These are phyloP conservation scores for Thyatira batis DNA, from an alignment of 2,888 invertebrate species.

Conservation along the genomic window DNA sequence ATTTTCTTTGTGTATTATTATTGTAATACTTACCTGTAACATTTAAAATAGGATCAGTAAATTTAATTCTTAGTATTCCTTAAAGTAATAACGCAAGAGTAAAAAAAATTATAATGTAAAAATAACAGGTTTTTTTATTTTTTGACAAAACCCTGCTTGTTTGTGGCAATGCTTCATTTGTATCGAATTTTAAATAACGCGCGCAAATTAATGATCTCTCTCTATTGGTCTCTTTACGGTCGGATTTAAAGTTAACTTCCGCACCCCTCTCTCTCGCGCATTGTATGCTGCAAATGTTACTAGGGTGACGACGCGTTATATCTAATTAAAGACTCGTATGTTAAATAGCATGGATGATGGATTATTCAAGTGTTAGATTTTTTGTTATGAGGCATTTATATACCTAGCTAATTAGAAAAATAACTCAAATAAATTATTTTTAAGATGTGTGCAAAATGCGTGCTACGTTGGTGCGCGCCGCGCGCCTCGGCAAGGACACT, in stretches of 20 bases:
- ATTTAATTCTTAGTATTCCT: too few relatives aligned
- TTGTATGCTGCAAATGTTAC: background rate
- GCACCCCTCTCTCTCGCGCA: background rate
- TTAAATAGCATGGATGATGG: too few relatives aligned
- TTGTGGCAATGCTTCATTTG: too few relatives aligned
- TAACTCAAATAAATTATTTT: conserved; percentile 14
- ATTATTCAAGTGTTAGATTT: background rate
- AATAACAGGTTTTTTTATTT: too few relatives aligned
- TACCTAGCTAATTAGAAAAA: background rate
- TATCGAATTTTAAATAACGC: background rate
- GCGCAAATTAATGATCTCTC: background rate
- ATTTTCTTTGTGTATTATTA: background rate
- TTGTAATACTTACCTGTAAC: too few relatives aligned
- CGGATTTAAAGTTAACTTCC: background rate
- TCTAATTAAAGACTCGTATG: background rate
- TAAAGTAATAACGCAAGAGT: too few relatives aligned
- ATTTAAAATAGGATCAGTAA: too few relatives aligned
- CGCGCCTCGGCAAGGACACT: conserved; percentile 65
- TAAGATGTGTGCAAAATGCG: conserved; percentile 46
- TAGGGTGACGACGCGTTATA: background rate
- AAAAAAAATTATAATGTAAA: too few relatives aligned
- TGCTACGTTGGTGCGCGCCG: conserved; percentile 38
- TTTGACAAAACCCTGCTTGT: too few relatives aligned
- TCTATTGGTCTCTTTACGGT: background rate
- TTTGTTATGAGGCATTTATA: background rate